phyloP scores from a whole-genome alignment of 1,140 invertebrate genomes.

The Drosophila santomea region DNA sequence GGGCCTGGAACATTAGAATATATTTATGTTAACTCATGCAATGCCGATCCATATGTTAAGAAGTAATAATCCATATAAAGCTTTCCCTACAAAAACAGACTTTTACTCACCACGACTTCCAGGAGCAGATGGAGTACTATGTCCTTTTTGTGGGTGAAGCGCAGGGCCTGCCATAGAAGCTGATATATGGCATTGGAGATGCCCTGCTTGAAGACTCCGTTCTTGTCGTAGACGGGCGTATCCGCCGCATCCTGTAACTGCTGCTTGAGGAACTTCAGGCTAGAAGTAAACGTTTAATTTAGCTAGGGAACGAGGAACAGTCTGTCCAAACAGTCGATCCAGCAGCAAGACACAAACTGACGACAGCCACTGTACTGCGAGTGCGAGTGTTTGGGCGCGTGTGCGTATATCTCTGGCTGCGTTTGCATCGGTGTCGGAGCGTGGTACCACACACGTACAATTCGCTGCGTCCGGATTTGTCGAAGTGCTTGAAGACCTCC shows the following conservation, averaged over 20 bases:
- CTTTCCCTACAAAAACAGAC: background rate
- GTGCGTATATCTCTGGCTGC: slow-evolving; percentile 23
- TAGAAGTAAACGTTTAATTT: slow-evolving; percentile 66
- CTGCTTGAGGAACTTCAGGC: slow-evolving; percentile 80
- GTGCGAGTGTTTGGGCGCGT: slow-evolving; percentile 26
- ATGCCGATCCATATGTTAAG: background rate
- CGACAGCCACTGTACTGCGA: slow-evolving; percentile 30
- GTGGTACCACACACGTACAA: slow-evolving; percentile 73
- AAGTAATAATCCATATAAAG: background rate
- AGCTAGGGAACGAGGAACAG: slow-evolving; percentile 21
- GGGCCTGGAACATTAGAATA: slow-evolving; percentile 85
- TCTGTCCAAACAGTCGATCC: slow-evolving; percentile 31
- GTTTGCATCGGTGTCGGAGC: slow-evolving; percentile 23
- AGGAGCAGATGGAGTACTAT: slow-evolving; percentile 87
- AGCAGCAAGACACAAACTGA: slow-evolving; percentile 31
- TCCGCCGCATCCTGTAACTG: slow-evolving; percentile 71
- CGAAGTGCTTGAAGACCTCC: slow-evolving; percentile 80
- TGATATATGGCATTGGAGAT: slow-evolving; percentile 87
- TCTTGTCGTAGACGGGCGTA: slow-evolving; percentile 70
- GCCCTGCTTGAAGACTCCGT: slow-evolving; percentile 64
- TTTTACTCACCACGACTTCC: slow-evolving; percentile 88
- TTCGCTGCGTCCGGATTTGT: slow-evolving; percentile 76
- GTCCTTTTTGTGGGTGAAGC: slow-evolving; percentile 90
- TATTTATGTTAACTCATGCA: too few relatives aligned
- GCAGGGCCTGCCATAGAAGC: slow-evolving; percentile 89